A percentile compares a stretch with the other conserved stretches of the same genome.
These are phyloP conservation scores for Varecia variegata DNA, from an alignment of 2,797 vertebrate genomes.

Conservation along the genomic window DNA sequence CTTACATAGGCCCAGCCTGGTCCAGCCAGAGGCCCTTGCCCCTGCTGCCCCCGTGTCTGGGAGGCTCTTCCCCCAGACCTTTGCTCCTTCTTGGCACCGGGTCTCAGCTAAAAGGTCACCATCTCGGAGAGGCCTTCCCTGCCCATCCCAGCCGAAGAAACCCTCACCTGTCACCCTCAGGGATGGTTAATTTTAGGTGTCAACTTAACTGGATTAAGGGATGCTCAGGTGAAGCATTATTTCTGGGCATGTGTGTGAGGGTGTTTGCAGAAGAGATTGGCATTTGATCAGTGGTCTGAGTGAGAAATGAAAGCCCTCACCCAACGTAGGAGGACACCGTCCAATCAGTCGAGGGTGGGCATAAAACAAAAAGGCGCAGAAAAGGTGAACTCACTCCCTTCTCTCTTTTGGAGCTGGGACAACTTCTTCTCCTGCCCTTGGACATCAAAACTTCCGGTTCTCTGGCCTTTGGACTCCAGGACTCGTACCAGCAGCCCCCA, in stretches of 20 bases:
- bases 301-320: background rate
- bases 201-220: background rate
- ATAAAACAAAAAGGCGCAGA: background rate
- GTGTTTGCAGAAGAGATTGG: background rate
- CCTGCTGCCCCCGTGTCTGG: too few relatives aligned
- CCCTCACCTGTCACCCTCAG: background rate
- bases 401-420: background rate
- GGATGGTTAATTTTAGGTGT: background rate
- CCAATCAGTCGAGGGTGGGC: rapidly evolving
- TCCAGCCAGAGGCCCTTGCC: background rate
- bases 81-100: background rate
- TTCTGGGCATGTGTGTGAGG: background rate
- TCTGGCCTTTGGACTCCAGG: background rate
- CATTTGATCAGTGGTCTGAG: background rate
- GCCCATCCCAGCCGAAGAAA: background rate
- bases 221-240: background rate
- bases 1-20: background rate
- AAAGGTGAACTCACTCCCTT: background rate
- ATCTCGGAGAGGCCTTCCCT: background rate
- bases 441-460: background rate
- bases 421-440: background rate
- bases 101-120: background rate
- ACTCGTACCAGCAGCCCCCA: background rate
- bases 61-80: background rate
- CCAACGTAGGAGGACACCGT: background rate